Conservation (phyloP, 2,797 vertebrate genomes). For the Coreius guichenoti region DNA sequence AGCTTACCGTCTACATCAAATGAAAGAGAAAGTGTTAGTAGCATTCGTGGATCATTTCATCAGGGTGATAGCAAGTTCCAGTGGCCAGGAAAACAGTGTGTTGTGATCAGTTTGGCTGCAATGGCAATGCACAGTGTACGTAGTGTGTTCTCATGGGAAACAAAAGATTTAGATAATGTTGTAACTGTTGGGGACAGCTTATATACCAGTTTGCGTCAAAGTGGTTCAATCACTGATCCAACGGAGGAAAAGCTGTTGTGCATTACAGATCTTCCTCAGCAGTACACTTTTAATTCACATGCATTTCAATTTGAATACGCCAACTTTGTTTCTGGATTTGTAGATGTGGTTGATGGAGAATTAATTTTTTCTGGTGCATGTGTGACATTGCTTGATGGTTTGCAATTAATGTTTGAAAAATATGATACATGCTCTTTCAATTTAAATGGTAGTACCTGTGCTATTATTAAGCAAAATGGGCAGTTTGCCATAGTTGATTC, state of each 20-base stretch:
- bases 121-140: background rate
- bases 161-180: background rate
- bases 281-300: background rate
- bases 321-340: background rate
- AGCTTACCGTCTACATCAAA: background rate
- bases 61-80: background rate
- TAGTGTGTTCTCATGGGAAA: background rate
- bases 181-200: background rate
- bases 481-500: conserved; percentile 4
- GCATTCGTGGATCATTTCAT: background rate
- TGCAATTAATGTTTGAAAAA: background rate
- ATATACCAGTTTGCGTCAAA: background rate
- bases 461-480: background rate
- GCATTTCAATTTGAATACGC: conserved; percentile 1
- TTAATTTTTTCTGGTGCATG: background rate
- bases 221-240: background rate
- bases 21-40: background rate
- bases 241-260: background rate
- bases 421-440: background rate
- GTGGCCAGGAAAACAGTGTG: background rate
- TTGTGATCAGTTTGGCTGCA: background rate
- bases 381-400: background rate
- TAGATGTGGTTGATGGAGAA: too few relatives aligned
- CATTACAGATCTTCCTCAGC: background rate
- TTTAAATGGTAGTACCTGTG: background rate